Conservation (phyloP, 2,113 vertebrate species). For the Lophius piscatorius region DNA sequence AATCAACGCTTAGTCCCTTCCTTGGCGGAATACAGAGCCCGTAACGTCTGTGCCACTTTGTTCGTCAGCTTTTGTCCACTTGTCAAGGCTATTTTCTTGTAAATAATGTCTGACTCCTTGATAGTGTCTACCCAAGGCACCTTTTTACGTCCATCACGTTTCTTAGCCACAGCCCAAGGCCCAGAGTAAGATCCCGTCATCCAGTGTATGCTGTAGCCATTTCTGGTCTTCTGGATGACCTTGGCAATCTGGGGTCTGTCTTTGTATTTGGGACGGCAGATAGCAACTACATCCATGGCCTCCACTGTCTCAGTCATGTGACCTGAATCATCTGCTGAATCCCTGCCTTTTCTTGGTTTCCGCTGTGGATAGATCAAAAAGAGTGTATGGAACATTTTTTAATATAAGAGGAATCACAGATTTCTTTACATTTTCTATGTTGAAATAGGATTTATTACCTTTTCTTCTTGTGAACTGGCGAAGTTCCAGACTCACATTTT, state of each 20-base stretch:
- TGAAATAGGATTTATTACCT: no score
- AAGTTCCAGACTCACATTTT: no score
- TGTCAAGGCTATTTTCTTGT: conserved; percentile 98
- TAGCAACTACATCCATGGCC: conserved; percentile 95
- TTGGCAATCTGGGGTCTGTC: conserved; percentile 98
- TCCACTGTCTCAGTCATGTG: conserved; percentile 93
- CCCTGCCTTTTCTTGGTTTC: conserved; percentile 90
- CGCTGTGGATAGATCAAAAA: conserved; percentile 73
- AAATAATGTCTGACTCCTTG: conserved; percentile 99
- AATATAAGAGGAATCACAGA: neutral
- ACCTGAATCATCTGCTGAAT: conserved; percentile 89
- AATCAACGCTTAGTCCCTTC: conserved; percentile 93
- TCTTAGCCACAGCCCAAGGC: conserved; percentile 96
- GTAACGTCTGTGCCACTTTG: conserved; percentile 96
- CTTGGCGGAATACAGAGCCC: conserved; percentile 94
- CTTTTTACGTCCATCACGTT: conserved; percentile 97
- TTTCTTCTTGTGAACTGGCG: no score
- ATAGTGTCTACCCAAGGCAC: conserved; percentile 99
- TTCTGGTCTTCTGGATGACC: conserved; percentile 96
- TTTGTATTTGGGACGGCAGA: conserved; percentile 99
- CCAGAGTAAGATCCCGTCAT: conserved; percentile 98
- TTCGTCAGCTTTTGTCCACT: conserved; percentile 97
- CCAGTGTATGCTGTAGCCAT: conserved; percentile 98
- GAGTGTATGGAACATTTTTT: conserved; percentile 34
- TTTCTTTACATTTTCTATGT: no score